phyloP scores from a whole-genome alignment of 2,113 vertebrate species.

The Cinclus mexicanus region DNA sequence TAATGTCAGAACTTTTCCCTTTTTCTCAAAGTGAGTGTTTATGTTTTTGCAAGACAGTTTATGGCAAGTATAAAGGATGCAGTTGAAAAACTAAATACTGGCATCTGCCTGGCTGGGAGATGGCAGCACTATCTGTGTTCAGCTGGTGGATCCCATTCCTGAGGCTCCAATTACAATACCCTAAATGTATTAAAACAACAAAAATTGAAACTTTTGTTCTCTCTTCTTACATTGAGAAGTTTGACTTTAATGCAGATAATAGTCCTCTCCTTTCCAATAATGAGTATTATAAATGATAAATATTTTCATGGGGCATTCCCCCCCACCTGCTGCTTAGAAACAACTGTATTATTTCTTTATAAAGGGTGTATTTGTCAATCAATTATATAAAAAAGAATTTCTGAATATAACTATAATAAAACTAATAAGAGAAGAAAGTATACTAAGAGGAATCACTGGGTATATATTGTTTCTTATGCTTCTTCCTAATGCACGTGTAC shows the following conservation, averaged over 20 bases:
- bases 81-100: neutral
- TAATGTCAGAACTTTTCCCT: neutral
- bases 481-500: neutral
- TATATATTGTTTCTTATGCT: neutral
- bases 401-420: neutral
- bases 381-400: neutral
- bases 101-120: neutral
- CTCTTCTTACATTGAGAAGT: neutral
- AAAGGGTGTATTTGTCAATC: neutral
- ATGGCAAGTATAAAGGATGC: neutral
- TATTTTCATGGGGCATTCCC: neutral
- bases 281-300: neutral
- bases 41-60: neutral
- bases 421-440: neutral
- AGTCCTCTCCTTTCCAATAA: neutral
- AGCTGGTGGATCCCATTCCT: accelerated
- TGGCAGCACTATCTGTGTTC: accelerated
- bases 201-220: neutral
- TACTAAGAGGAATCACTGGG: neutral
- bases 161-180: neutral
- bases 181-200: neutral
- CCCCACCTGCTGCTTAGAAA: accelerated
- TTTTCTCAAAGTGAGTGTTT: neutral
- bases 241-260: neutral
- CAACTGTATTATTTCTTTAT: neutral